phyloP scores from a whole-genome alignment of 2,113 vertebrate species.

The Oncorhynchus gorbuscha region DNA sequence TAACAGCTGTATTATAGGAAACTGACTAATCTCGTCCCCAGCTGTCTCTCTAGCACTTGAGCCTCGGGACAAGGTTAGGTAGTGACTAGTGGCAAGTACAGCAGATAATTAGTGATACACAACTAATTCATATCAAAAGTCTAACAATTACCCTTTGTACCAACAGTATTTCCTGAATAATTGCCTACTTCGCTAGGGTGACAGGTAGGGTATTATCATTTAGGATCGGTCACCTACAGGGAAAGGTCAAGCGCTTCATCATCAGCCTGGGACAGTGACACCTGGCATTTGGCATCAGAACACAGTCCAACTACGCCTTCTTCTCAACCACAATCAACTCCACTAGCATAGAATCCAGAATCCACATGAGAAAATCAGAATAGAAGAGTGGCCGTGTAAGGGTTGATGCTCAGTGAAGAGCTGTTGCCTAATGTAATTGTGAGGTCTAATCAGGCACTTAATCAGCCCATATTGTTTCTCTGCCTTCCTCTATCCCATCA shows the following conservation, averaged over 20 bases:
- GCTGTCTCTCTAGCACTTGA: too few relatives aligned
- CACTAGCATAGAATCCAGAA: conserved; percentile 45
- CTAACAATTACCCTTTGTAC: conserved; percentile 59
- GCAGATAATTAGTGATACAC: conserved; percentile 5
- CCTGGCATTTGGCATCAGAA: conserved; percentile 5
- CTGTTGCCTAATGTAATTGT: conserved; percentile 51
- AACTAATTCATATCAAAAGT: conserved; percentile 42
- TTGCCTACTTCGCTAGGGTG: too few relatives aligned
- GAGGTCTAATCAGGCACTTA: conserved; percentile 67
- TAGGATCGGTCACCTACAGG: conserved; percentile 63
- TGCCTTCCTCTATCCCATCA: conserved; percentile 25
- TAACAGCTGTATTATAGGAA: conserved; percentile 33
- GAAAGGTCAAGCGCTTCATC: conserved; percentile 61
- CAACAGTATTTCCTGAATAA: conserved; percentile 38
- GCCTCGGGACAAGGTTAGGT: too few relatives aligned
- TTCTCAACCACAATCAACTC: conserved; percentile 50
- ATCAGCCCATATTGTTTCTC: conserved; percentile 56
- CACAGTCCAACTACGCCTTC: conserved; percentile 4
- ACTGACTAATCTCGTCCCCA: conserved; percentile 30
- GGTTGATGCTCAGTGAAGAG: conserved; percentile 29
- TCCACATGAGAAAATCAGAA: neutral
- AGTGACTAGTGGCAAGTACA: conserved; percentile 6
- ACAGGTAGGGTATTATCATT: conserved; percentile 14
- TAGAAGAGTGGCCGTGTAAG: neutral
- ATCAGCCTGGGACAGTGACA: conserved; percentile 25